phyloP scores from a whole-genome alignment of 2,797 vertebrate species.

The Dallia pectoralis region DNA sequence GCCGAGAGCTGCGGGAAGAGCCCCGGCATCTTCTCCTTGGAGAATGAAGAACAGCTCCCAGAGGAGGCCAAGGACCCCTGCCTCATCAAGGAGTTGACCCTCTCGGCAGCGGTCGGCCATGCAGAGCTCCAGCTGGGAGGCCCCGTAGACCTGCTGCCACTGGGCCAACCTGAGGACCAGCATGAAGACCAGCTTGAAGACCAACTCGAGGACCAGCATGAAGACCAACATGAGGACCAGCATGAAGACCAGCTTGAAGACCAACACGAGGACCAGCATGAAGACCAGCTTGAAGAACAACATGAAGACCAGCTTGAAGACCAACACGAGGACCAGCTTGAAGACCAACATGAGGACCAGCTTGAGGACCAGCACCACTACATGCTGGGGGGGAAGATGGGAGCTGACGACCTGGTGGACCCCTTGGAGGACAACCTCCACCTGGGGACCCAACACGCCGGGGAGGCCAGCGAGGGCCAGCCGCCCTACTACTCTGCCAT shows the following conservation, averaged over 20 bases:
- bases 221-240: too few species aligned
- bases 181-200: too few species aligned
- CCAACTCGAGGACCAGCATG: too few species aligned
- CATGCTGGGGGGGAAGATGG: constrained; percentile 66
- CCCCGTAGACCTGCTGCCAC: constrained; percentile 74
- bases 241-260: too few species aligned
- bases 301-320: too few species aligned
- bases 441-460: constrained; percentile 49
- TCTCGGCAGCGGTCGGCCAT: constrained; percentile 61
- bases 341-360: too few species aligned
- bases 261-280: too few species aligned
- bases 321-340: too few species aligned
- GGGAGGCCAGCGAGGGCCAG: constrained; percentile 61
- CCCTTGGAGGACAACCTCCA: constrained; percentile 57
- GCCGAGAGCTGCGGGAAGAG: constrained; percentile 82
- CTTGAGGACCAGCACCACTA: constrained; percentile 61
- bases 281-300: too few species aligned
- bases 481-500: constrained; percentile 78
- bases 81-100: constrained; percentile 77
- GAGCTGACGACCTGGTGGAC: constrained; percentile 52
- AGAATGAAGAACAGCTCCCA: constrained; percentile 79
- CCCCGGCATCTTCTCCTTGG: constrained; percentile 80
- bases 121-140: constrained; percentile 62
- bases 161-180: constrained; percentile 55
- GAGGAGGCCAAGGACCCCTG: constrained; percentile 80